Evolutionary conservation across 2,113 vertebrate species (phyloP).

Genomic region (Limnothrissa miodon): DNA sequence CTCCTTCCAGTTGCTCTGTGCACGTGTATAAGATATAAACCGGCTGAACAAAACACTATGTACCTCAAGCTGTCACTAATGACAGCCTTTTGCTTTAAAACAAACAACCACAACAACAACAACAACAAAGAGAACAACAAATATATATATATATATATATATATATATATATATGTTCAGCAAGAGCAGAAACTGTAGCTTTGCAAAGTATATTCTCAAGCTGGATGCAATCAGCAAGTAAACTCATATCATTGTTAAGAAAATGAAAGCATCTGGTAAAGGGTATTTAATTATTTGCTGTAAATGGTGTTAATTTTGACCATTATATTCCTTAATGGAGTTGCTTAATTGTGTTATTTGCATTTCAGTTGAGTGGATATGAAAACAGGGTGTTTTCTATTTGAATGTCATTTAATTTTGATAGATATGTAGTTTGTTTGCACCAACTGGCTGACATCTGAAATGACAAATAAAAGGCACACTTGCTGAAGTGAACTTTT

Average conservation of each 20-base stretch:
- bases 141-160: too few relatives aligned
- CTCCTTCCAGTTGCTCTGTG: neutral
- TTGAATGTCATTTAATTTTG: conserved; percentile 28
- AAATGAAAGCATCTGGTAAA: neutral
- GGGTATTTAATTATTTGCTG: neutral
- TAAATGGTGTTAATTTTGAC: neutral
- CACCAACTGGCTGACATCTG: neutral
- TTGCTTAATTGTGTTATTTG: conserved; percentile 28
- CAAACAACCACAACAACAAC: too few relatives aligned
- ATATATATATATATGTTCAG: neutral
- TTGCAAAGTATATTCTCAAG: neutral
- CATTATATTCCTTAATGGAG: conserved; percentile 25
- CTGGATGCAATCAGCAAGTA: neutral
- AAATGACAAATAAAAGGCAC: neutral
- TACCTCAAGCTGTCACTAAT: neutral
- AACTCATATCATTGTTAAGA: neutral
- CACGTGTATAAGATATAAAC: neutral
- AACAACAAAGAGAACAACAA: too few relatives aligned
- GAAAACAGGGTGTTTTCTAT: conserved; percentile 42
- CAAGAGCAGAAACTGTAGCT: conserved; percentile 11
- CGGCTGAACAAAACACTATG: neutral
- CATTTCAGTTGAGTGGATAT: conserved; percentile 30
- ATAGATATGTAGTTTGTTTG: neutral
- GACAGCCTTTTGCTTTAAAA: neutral
- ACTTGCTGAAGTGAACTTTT: neutral